Percentiles rank a stretch among this genome's conserved stretches.
phyloP scores from a whole-genome alignment of 2,888 invertebrate species.

The Napeogenes sylphis region DNA sequence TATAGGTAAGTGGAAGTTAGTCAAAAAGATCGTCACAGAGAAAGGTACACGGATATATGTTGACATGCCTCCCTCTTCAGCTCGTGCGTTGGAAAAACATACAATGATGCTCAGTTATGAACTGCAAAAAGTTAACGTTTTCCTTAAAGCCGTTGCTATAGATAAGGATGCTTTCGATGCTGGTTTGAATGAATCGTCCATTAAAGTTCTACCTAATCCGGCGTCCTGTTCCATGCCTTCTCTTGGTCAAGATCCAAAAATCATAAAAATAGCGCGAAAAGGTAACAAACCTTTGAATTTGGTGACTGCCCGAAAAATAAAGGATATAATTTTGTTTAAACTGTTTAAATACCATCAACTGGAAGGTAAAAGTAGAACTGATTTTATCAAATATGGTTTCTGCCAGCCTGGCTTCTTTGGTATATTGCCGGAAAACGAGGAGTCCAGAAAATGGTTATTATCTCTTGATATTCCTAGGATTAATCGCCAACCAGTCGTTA shows the following conservation, averaged over 20 bases:
- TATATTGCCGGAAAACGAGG: slow-evolving; percentile 55
- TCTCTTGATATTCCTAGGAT: slow-evolving; percentile 50
- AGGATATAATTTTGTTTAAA: slow-evolving; percentile 55
- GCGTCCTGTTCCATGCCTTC: slow-evolving; percentile 52
- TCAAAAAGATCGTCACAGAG: slow-evolving; percentile 55
- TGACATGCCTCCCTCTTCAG: slow-evolving; percentile 65
- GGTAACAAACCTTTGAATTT: slow-evolving; percentile 48
- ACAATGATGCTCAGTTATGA: slow-evolving; percentile 66
- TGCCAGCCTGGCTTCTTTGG: slow-evolving; percentile 54
- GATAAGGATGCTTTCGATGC: slow-evolving; percentile 62
- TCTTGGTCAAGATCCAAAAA: slow-evolving; percentile 40
- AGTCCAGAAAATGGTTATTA: slow-evolving; percentile 56
- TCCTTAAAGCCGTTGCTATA: slow-evolving; percentile 59
- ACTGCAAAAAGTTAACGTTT: slow-evolving; percentile 63
- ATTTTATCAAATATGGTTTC: slow-evolving; percentile 60
- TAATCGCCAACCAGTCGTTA: slow-evolving; percentile 43
- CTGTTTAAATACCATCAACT: slow-evolving; percentile 54
- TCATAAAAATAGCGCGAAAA: slow-evolving; percentile 53
- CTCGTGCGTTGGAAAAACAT: slow-evolving; percentile 54
- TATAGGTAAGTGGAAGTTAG: slow-evolving; percentile 64
- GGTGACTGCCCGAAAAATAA: slow-evolving; percentile 53
- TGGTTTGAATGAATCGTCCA: slow-evolving; percentile 48
- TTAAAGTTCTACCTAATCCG: slow-evolving; percentile 37
- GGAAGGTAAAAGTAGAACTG: slow-evolving; percentile 45
- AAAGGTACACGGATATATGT: slow-evolving; percentile 66